phyloP scores from a whole-genome alignment of 1,140 invertebrate species.

The Gonioctena quinquepunctata region DNA sequence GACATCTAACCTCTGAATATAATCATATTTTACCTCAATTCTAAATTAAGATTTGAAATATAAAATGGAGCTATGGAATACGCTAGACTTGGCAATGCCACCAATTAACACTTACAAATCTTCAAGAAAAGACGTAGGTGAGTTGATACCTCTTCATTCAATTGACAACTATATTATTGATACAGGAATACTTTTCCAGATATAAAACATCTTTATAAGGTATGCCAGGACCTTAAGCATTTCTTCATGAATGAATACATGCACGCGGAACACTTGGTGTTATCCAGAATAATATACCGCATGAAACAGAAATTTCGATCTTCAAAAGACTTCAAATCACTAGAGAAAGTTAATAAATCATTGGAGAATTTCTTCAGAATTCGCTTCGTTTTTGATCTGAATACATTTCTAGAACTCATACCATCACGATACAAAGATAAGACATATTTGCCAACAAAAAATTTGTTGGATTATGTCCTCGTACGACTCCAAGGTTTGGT shows the following conservation, averaged over 20 bases:
- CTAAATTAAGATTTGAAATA: no score
- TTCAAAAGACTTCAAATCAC: slow-evolving; percentile 59
- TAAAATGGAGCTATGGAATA: slow-evolving; percentile 47
- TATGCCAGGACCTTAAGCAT: slow-evolving; percentile 40
- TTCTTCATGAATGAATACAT: slow-evolving; percentile 52
- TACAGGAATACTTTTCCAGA: slow-evolving; percentile 36
- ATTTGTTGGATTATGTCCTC: slow-evolving; percentile 59
- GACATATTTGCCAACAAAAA: slow-evolving; percentile 56
- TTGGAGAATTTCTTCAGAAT: slow-evolving; percentile 57
- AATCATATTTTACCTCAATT: no score
- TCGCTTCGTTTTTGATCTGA: slow-evolving; percentile 45
- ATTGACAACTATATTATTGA: slow-evolving; percentile 23
- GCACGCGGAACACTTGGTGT: slow-evolving; percentile 54
- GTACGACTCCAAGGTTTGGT: slow-evolving; percentile 58
- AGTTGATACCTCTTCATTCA: slow-evolving; percentile 18
- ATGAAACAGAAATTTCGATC: slow-evolving; percentile 61
- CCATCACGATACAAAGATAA: slow-evolving; percentile 33
- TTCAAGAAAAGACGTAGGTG: slow-evolving; percentile 34
- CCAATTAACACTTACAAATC: slow-evolving; percentile 41
- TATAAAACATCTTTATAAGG: slow-evolving; percentile 31
- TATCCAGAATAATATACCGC: slow-evolving; percentile 59
- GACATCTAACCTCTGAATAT: no score
- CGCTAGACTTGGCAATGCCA: slow-evolving; percentile 40
- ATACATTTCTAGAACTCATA: slow-evolving; percentile 40
- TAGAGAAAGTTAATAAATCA: slow-evolving; percentile 58